phyloP scores from a whole-genome alignment of 1,140 invertebrate species.

The Drosophila nannoptera region DNA sequence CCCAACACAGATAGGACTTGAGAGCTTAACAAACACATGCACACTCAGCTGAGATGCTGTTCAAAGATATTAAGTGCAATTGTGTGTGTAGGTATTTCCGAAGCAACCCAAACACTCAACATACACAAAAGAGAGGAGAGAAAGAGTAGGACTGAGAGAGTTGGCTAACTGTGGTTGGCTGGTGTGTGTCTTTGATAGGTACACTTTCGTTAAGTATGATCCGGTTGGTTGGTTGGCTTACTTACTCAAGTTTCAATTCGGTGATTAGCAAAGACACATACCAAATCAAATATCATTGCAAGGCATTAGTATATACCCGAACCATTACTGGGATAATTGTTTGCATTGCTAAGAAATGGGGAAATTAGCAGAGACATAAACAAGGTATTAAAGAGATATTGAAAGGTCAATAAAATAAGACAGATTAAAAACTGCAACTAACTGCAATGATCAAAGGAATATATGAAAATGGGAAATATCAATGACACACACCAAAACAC shows the following conservation, averaged over 20 bases:
- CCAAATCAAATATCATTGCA: background rate
- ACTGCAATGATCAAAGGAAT: no score
- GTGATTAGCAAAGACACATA: background rate
- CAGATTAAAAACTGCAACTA: no score
- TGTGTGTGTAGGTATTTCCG: constrained; percentile 10
- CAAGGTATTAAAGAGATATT: background rate
- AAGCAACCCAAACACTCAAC: background rate
- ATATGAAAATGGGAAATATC: background rate
- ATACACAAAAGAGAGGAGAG: background rate
- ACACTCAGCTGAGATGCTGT: background rate
- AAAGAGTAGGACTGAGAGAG: background rate
- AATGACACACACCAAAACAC: background rate
- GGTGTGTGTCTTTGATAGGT: constrained; percentile 2
- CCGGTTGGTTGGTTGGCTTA: background rate
- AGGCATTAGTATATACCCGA: background rate
- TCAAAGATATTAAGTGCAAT: background rate
- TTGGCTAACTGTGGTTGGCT: background rate
- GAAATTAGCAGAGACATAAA: background rate
- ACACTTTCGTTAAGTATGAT: constrained; percentile 9
- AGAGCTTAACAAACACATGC: constrained; percentile 2
- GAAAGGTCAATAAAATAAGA: no score
- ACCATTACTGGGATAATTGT: background rate
- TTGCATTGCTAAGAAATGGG: no score
- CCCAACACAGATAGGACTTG: background rate
- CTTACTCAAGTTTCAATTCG: background rate